Conservation (phyloP, 2,113 vertebrate genomes). For the Genyomyrus donnyi region DNA sequence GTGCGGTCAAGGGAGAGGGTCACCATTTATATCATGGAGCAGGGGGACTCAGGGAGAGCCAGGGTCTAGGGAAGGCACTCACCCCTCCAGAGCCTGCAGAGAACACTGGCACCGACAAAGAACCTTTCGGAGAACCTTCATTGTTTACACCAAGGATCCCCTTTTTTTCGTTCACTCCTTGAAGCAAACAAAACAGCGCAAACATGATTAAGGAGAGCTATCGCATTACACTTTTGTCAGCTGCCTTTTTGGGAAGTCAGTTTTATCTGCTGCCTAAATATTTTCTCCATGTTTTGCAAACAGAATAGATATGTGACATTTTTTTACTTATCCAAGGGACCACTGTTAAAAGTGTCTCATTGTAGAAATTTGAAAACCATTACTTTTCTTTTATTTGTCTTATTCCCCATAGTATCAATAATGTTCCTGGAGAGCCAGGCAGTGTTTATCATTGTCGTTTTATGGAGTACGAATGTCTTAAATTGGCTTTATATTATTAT, state of each 20-base stretch:
- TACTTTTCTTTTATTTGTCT: background rate
- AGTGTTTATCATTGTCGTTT: background rate
- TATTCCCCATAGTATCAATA: background rate
- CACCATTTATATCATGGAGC: background rate
- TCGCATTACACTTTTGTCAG: conserved; percentile 5
- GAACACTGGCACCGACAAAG: background rate
- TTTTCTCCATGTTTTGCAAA: background rate
- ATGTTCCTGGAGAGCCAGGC: background rate
- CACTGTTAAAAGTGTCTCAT: background rate
- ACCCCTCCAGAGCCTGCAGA: background rate
- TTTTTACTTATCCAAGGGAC: background rate
- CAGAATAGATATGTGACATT: background rate
- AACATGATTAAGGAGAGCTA: background rate
- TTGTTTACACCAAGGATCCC: background rate
- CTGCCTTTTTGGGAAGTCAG: background rate
- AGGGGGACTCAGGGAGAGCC: background rate
- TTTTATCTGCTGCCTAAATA: background rate
- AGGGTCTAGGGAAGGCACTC: background rate
- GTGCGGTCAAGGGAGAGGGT: background rate
- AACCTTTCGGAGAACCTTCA: background rate
- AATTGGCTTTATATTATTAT: background rate
- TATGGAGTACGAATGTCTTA: background rate
- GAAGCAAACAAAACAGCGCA: background rate
- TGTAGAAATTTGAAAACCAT: background rate
- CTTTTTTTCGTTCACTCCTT: background rate